phyloP scores from a whole-genome alignment of 1,140 invertebrate genomes.

The Drosophila lacteicornis region DNA sequence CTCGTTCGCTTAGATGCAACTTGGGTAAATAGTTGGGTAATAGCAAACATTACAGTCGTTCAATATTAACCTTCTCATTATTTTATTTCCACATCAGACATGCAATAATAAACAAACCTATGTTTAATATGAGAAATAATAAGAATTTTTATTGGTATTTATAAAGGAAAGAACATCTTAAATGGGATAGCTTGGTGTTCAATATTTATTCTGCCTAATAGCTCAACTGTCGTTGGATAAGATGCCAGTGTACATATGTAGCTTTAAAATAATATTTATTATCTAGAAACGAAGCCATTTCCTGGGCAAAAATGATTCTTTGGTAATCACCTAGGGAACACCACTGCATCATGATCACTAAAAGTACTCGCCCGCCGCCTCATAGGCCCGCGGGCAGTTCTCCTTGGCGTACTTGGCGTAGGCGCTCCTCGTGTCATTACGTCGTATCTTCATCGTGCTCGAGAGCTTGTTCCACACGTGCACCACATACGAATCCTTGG shows the following conservation, averaged over 20 bases:
- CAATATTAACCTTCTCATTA: neutral
- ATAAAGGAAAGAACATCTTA: too few relatives aligned
- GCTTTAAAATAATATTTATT: too few relatives aligned
- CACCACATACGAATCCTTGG: conserved; percentile 87
- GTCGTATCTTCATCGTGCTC: conserved; percentile 82
- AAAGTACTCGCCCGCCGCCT: conserved; percentile 85
- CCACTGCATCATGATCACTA: conserved; percentile 43
- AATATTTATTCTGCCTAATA: too few relatives aligned
- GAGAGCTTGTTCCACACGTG: conserved; percentile 91
- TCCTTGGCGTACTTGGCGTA: conserved; percentile 87
- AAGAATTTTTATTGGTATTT: too few relatives aligned
- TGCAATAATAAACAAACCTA: neutral
- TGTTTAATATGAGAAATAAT: neutral
- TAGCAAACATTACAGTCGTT: neutral
- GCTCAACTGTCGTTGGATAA: too few relatives aligned
- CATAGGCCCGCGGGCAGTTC: conserved; percentile 87
- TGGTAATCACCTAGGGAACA: conserved; percentile 22
- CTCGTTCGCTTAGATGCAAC: neutral
- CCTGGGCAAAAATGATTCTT: conserved; percentile 10
- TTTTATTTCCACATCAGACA: neutral
- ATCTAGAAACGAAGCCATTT: too few relatives aligned
- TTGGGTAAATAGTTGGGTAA: conserved; percentile 2
- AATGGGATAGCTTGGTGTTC: too few relatives aligned
- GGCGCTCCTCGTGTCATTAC: conserved; percentile 85
- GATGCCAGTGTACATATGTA: too few relatives aligned